These are phyloP conservation scores for Cristatella mucedo DNA, from an alignment of 2,888 invertebrate species.

Conservation along the genomic window DNA sequence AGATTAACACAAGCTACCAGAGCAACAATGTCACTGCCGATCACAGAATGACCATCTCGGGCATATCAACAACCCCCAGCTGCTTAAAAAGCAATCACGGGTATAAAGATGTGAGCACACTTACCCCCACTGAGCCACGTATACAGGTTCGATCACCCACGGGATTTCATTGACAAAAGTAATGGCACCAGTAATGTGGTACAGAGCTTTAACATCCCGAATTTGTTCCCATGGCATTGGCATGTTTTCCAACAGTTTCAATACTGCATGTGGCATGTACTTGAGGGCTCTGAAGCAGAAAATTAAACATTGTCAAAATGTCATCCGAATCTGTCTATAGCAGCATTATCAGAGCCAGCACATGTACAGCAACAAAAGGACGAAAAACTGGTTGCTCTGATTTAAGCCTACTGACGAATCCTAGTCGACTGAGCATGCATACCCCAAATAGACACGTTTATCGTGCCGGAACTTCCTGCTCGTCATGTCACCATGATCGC, in stretches of 20 bases:
- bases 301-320: background rate
- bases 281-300: conserved; percentile 61
- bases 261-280: conserved; percentile 99
- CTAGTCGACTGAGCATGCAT: conserved; percentile 18
- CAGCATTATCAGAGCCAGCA: too few species aligned
- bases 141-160: conserved; percentile 96
- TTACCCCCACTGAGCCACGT: conserved; percentile 97
- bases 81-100: too few species aligned
- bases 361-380: too few species aligned
- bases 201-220: conserved; percentile 80
- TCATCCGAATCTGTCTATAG: background rate
- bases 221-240: conserved; percentile 99
- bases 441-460: conserved; percentile 88
- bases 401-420: conserved; percentile 5
- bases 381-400: too few species aligned
- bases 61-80: too few species aligned
- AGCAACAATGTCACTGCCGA: too few species aligned
- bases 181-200: conserved; percentile 97
- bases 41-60: too few species aligned
- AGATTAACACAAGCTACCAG: too few species aligned
- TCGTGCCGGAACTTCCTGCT: conserved; percentile 96
- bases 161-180: conserved; percentile 99
- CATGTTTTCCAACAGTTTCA: conserved; percentile 98
- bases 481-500: conserved; percentile 99
- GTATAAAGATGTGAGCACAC: conserved; percentile 18